These are phyloP conservation scores for Typhlichthys subterraneus DNA, from an alignment of 2,797 vertebrate species.

Conservation along the genomic window DNA sequence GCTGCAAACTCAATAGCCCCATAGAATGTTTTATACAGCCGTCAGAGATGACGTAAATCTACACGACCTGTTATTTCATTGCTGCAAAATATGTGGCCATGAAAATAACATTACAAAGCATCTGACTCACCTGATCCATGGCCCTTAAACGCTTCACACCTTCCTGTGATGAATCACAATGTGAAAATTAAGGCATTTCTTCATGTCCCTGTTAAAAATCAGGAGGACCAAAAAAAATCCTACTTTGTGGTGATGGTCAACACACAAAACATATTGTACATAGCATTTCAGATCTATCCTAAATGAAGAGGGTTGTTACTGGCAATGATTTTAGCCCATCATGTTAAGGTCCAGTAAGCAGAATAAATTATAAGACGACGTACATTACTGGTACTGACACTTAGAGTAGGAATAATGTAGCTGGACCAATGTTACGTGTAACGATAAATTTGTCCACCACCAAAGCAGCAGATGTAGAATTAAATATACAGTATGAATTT, in stretches of 20 bases:
- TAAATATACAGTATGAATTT: too few relatives aligned
- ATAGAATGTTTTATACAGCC: conserved; percentile 40
- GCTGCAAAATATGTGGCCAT: conserved; percentile 48
- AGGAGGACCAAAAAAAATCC: not conserved
- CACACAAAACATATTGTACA: not conserved
- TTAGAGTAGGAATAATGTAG: too few relatives aligned
- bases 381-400: too few relatives aligned
- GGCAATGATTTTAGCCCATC: too few relatives aligned
- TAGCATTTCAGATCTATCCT: too few relatives aligned
- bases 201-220: conserved; percentile 14
- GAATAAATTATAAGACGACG: too few relatives aligned
- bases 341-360: too few relatives aligned
- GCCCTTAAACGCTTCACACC: conserved; percentile 42
- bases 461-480: too few relatives aligned
- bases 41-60: conserved; percentile 42
- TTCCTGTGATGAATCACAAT: conserved; percentile 28
- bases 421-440: too few relatives aligned
- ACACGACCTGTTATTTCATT: conserved; percentile 43
- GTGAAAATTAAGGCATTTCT: conserved; percentile 27
- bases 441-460: too few relatives aligned
- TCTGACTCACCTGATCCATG: conserved; percentile 46
- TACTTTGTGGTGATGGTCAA: not conserved
- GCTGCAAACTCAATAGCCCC: conserved; percentile 54
- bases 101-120: conserved; percentile 54
- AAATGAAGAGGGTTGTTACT: too few relatives aligned